phyloP scores from a whole-genome alignment of 1,140 invertebrate species.

The Oedothorax gibbosus region DNA sequence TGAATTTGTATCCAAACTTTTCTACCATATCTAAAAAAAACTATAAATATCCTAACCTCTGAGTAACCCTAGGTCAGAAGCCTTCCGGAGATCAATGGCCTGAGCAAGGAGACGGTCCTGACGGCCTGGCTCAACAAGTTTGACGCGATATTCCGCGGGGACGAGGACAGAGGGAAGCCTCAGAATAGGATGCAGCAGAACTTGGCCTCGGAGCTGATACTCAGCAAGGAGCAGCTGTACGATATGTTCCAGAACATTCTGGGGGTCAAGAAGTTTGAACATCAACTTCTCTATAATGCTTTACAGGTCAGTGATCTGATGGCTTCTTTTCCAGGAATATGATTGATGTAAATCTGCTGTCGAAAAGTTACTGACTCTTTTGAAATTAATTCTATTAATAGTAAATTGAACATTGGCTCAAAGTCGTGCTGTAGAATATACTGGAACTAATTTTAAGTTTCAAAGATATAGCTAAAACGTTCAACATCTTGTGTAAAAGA shows the following conservation, averaged over 20 bases:
- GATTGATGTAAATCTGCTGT: background rate
- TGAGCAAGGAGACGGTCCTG: slow-evolving; percentile 98
- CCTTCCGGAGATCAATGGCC: slow-evolving; percentile 97
- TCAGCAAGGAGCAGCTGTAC: slow-evolving; percentile 97
- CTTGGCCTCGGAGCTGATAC: slow-evolving; percentile 89
- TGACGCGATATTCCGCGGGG: slow-evolving; percentile 93
- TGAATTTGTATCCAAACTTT: no score
- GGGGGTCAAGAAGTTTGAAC: slow-evolving; percentile 99
- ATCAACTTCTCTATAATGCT: slow-evolving; percentile 98
- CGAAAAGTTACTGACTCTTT: no score
- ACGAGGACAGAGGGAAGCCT: slow-evolving; percentile 82
- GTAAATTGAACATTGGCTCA: no score
- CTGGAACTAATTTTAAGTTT: no score
- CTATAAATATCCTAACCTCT: no score
- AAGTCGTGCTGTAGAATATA: no score
- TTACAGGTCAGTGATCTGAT: slow-evolving; percentile 80
- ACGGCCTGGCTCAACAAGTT: slow-evolving; percentile 99
- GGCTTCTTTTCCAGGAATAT: background rate
- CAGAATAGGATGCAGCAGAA: slow-evolving; percentile 82
- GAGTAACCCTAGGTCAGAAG: slow-evolving; percentile 73
- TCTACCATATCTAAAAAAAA: no score
- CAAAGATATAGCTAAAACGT: no score
- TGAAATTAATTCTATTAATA: no score
- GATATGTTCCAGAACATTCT: slow-evolving; percentile 99
- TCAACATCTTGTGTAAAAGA: no score